Evolutionary conservation across 2,797 vertebrate genomes (phyloP).

Genomic region (Decapterus maruadsi): DNA sequence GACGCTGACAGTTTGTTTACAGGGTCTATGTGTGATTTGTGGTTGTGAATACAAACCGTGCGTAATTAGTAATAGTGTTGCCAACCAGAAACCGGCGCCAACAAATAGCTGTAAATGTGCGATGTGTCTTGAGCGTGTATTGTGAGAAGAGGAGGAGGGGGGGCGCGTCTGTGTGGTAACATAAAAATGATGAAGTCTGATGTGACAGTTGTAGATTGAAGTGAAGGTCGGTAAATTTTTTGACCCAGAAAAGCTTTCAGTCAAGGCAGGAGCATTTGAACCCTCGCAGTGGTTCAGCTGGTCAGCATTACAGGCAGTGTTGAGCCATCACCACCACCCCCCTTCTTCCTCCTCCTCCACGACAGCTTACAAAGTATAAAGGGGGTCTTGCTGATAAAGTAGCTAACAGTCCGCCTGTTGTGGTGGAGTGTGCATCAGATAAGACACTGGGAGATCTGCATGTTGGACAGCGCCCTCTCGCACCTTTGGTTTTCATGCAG

Average conservation of each 20-base stretch:
- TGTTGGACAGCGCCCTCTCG: slow-evolving; percentile 2
- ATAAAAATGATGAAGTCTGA: slow-evolving; percentile 65
- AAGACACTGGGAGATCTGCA: neutral
- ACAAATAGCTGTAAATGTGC: slow-evolving; percentile 52
- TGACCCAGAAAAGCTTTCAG: slow-evolving; percentile 79
- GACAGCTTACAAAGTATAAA: slow-evolving; percentile 20
- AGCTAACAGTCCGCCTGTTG: neutral
- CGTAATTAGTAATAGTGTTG: slow-evolving; percentile 44
- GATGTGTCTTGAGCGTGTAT: slow-evolving; percentile 32
- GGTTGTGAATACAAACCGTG: slow-evolving; percentile 35
- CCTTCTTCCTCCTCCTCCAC: neutral
- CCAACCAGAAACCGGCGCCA: slow-evolving; percentile 25
- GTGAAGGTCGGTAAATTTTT: slow-evolving; percentile 76
- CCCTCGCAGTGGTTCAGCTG: slow-evolving; percentile 51
- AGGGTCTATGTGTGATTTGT: slow-evolving; percentile 34
- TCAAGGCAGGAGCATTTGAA: slow-evolving; percentile 53
- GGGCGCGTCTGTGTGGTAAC: slow-evolving; percentile 32
- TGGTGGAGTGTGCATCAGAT: slow-evolving; percentile 2
- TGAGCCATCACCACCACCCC: neutral
- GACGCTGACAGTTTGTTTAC: slow-evolving; percentile 32
- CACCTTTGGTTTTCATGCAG: slow-evolving; percentile 21
- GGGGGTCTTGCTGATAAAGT: slow-evolving; percentile 9
- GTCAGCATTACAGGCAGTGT: slow-evolving; percentile 34
- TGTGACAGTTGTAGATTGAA: slow-evolving; percentile 75
- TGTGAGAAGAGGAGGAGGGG: slow-evolving; percentile 7